Conservation (phyloP, 2,797 vertebrate genomes). For the Parauchenoglanis ngamensis region DNA sequence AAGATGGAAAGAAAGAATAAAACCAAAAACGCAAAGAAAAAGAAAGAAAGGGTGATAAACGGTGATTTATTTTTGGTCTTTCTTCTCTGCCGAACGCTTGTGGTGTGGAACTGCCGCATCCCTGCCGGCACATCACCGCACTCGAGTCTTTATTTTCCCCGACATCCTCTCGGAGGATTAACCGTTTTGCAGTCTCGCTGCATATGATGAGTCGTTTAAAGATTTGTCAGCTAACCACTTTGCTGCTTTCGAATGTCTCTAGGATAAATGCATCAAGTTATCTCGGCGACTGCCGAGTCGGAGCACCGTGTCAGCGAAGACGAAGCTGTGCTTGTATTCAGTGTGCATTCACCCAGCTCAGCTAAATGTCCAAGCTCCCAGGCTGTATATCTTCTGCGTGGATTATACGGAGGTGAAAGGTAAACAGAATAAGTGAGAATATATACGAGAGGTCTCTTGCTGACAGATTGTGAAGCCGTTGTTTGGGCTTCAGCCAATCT, state of each 20-base stretch:
- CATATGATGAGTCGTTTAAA: slow-evolving; percentile 24
- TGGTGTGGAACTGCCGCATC: neutral
- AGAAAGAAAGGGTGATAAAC: too few relatives aligned
- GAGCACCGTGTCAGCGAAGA: neutral
- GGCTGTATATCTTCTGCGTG: neutral
- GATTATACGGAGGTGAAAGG: neutral
- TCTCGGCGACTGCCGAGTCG: neutral
- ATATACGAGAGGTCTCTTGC: slow-evolving; percentile 11
- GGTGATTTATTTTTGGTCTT: too few relatives aligned
- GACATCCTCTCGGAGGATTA: neutral
- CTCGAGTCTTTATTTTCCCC: neutral
- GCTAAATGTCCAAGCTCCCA: neutral
- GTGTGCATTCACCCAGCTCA: neutral
- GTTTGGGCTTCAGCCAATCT: slow-evolving; percentile 62
- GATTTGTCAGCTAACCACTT: slow-evolving; percentile 20
- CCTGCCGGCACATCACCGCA: neutral
- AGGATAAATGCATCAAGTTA: neutral
- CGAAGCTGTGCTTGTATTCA: slow-evolving; percentile 24
- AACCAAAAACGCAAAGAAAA: too few relatives aligned
- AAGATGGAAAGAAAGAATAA: too few relatives aligned
- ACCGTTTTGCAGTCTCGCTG: neutral
- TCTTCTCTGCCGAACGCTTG: neutral
- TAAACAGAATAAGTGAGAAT: neutral
- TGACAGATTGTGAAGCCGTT: slow-evolving; percentile 71
- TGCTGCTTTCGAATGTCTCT: slow-evolving; percentile 1